Evolutionary conservation across 92 coral and sea anemone species (phyloP), one percentile per base, ranked within the genome.

Genomic region (Zoanthus gigantus): DNA sequence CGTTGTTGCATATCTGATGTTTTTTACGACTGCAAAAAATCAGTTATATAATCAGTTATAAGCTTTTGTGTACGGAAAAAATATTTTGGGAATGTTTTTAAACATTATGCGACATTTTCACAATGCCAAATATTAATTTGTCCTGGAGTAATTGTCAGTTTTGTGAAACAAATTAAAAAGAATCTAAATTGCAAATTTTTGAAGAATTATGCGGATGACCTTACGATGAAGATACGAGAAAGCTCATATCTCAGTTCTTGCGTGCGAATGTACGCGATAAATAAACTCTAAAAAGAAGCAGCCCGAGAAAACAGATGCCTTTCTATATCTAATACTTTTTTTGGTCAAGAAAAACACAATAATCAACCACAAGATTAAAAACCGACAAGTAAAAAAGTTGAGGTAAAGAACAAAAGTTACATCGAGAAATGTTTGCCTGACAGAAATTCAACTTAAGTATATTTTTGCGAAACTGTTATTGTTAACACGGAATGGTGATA

Each of bases 321-420:
- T 7, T 13, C 31, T 17, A 34, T 44, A 12, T 30, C 74, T 69
- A 15, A 31, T 67, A n/a, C 15, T 75, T 54, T 18, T 52, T 76
- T 8, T 48, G 29, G 50, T 76, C 45, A 17, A 44, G 44, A 44
- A 76, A 37, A 76, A 46, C 9, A 6, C 74, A 34, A 69, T 23
- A 50, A 53, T 5, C 17, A 50, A 29, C 65, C 81, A 37, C 65
- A 76, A 76, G 10, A 65, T 76, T 48, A 50, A 76, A 76, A 16
- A 28, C 80, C 45, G 3, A 34, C 61, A 32, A 77, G 52, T 11
- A 16, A 73, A n/a, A 15, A 45, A 73, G 17, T 13, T 73, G 56
- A 14, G 46, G 44, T 77, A 30, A 6, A 11, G 31, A 77, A 31
- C 28, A 28, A 3, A 7, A 53, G 48, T 12, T 13, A 56, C 0